Base-by-base conservation (phyloP, 2,113 vertebrate species). In the Pontoporia blainvillei region DNA sequence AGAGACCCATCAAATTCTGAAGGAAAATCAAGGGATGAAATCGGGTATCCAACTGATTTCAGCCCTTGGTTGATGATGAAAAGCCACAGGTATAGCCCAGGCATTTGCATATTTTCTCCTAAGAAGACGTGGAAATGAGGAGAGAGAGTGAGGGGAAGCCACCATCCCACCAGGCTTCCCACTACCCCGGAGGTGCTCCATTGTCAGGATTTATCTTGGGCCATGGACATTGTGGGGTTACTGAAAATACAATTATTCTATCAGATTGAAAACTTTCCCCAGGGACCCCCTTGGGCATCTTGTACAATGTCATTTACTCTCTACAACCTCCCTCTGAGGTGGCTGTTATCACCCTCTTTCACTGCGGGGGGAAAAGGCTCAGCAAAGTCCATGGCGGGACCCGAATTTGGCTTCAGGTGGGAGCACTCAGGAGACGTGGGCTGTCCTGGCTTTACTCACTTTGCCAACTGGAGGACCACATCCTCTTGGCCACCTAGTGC, bases 81-180 rank as follows among this genome's bases (percentile, higher is more conserved):
- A 66, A 7, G 1, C 17, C 3, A n/a, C 3, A n/a, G 5, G 41
- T 5, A 39, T 5, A 39, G 7, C 39, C 52, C 44, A 8, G 20
- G 23, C 2, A 34, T 69, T 62, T 57, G 39, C 13, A 14, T 36
- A 15, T 44, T 95, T 69, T 36, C 29, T 72, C 57, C 18, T 31
- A n/a, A 54, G 21, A 49, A 52, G 64, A 75, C 23, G 11, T 20
- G 20, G 73, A 73, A 93, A 20, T 12, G 54, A 81, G 4, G 18
- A 9, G 54, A 21, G 62, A 27, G 14, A 72, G 57, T 29, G 54
- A 39, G 10, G 71, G 36, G 39, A 61, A 59, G 31, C 17, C 25
- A 27, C 2, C 27, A 34, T 49, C 23, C 23, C 4, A 4, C 21
- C 25, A 15, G 39, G 25, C 4, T 44, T 27, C 31, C 59, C n/a